Conservation (phyloP, 2,113 vertebrate genomes). For the Nothobranchius furzeri region DNA sequence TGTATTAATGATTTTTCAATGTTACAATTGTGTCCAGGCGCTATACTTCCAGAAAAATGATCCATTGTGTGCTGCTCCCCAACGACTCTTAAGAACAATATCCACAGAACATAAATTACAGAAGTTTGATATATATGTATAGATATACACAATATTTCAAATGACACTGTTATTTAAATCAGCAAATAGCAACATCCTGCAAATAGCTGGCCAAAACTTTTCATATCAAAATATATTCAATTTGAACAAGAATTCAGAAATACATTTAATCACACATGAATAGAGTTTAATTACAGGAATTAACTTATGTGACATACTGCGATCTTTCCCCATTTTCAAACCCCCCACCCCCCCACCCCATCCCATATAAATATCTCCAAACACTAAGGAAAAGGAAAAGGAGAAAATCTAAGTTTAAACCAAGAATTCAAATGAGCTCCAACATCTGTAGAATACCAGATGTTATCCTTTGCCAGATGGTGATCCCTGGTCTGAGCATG, state of each 20-base stretch:
- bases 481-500: slow-evolving; percentile 41
- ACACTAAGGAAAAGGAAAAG: slow-evolving; percentile 50
- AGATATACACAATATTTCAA: slow-evolving; percentile 19
- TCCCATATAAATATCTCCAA: slow-evolving; percentile 69
- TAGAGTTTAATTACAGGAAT: slow-evolving; percentile 69
- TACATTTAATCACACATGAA: slow-evolving; percentile 69
- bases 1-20: slow-evolving; percentile 3
- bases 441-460: slow-evolving; percentile 60
- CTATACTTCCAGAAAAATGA: slow-evolving; percentile 10
- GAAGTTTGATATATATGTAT: slow-evolving; percentile 20
- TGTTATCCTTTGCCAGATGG: slow-evolving; percentile 45
- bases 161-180: slow-evolving; percentile 39
- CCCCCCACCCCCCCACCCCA: slow-evolving; percentile 32
- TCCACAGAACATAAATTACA: slow-evolving; percentile 44
- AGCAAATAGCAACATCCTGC: slow-evolving; percentile 37
- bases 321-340: slow-evolving; percentile 42
- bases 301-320: slow-evolving; percentile 52
- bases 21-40: slow-evolving; percentile 26
- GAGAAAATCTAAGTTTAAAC: slow-evolving; percentile 41
- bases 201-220: slow-evolving; percentile 47
- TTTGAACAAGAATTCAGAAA: slow-evolving; percentile 63
- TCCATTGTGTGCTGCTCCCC: slow-evolving; percentile 29
- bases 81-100: slow-evolving; percentile 12
- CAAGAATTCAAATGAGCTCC: slow-evolving; percentile 36
- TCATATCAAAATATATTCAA: slow-evolving; percentile 66